These are phyloP conservation scores for Pristionchus japonicus DNA, from an alignment of 2,888 invertebrate genomes.

Conservation along the genomic window DNA sequence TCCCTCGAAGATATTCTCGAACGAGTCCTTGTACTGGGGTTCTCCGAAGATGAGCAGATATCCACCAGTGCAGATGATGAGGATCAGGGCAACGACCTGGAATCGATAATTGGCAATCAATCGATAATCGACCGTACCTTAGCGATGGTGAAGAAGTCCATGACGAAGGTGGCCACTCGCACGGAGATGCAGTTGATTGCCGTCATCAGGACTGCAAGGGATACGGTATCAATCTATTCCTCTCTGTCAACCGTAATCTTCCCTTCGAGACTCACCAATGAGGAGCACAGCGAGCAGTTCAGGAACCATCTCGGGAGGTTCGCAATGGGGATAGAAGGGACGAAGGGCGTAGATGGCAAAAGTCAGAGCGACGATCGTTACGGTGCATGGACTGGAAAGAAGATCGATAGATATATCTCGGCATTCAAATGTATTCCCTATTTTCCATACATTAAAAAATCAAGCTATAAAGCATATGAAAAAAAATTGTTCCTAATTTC, in stretches of 20 bases:
- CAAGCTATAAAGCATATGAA: too few relatives aligned
- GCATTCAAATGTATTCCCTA: too few relatives aligned
- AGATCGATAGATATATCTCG: too few relatives aligned
- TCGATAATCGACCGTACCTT: conserved; percentile 79
- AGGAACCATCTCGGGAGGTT: conserved; percentile 88
- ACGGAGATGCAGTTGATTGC: conserved; percentile 98
- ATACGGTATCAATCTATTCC: too few relatives aligned
- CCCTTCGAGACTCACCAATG: too few relatives aligned
- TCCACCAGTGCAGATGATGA: conserved; percentile 93
- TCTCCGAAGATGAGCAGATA: conserved; percentile 76
- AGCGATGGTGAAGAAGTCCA: conserved; percentile 97
- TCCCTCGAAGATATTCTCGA: conserved; percentile 87
- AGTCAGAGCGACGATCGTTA: conserved; percentile 96
- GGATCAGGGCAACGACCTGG: conserved; percentile 83
- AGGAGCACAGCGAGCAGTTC: conserved; percentile 92
- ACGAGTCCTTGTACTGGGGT: conserved; percentile 82
- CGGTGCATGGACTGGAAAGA: conserved; percentile 94
- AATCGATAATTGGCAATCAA: not conserved
- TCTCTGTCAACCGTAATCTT: too few relatives aligned
- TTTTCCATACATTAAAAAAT: too few relatives aligned
- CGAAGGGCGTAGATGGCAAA: conserved; percentile 96
- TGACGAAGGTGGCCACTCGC: conserved; percentile 92
- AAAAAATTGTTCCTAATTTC: too few relatives aligned
- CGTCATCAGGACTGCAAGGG: conserved; percentile 94
- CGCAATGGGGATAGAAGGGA: conserved; percentile 94